A percentile compares a stretch with the other conserved stretches of the same genome.
These are phyloP conservation scores for Habropoda laboriosa DNA, from an alignment of 1,140 invertebrate genomes.

Conservation along the genomic window DNA sequence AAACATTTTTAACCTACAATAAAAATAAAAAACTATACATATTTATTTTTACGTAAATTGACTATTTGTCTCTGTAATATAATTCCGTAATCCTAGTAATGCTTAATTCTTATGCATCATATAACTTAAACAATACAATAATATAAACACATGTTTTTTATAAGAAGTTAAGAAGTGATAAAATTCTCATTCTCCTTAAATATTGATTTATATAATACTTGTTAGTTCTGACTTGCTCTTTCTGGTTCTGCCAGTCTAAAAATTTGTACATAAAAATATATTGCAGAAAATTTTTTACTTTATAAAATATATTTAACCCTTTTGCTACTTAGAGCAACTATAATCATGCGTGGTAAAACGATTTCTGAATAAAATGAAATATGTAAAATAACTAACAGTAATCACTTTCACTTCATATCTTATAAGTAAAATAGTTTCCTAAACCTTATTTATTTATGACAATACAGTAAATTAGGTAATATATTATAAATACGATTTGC, in stretches of 20 bases:
- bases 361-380: no score
- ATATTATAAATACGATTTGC: no score
- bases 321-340: no score
- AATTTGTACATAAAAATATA: conserved; percentile 43
- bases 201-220: not conserved
- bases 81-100: not conserved
- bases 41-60: not conserved
- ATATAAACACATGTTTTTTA: not conserved
- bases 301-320: no score
- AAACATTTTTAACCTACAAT: not conserved
- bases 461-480: no score
- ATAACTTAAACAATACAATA: not conserved
- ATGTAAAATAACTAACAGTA: no score
- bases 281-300: not conserved
- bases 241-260: conserved; percentile 66
- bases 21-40: not conserved
- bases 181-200: not conserved
- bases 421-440: no score
- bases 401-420: no score
- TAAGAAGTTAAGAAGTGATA: not conserved
- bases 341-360: no score
- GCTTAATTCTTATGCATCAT: not conserved
- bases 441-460: no score
- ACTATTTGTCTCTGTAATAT: not conserved
- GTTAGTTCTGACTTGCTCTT: conserved; percentile 36